Conservation (phyloP, 1,140 invertebrate genomes). For the Meloidogyne chitwoodi region DNA sequence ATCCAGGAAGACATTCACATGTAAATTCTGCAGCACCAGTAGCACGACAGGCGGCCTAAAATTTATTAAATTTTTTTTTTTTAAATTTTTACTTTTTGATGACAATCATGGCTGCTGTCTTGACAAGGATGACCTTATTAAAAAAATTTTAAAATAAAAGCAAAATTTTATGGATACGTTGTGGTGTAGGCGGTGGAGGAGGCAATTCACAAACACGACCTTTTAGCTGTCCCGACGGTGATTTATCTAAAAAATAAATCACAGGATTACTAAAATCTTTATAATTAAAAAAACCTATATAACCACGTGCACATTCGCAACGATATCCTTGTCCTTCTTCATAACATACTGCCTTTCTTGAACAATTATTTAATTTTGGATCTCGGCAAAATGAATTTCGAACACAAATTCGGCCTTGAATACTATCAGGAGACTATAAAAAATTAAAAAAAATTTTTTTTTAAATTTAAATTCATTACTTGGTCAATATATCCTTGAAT, state of each 20-base stretch:
- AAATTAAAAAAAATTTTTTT: slow-evolving; percentile 20
- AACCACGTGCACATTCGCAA: slow-evolving; percentile 53
- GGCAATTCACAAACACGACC: slow-evolving; percentile 57
- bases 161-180: slow-evolving; percentile 18
- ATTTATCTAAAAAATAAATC: slow-evolving; percentile 22
- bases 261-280: no score
- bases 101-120: slow-evolving; percentile 54
- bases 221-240: slow-evolving; percentile 31
- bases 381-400: slow-evolving; percentile 54
- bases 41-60: slow-evolving; percentile 49
- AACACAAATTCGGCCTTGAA: slow-evolving; percentile 56
- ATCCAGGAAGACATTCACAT: slow-evolving; percentile 56
- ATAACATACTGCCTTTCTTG: slow-evolving; percentile 58
- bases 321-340: slow-evolving; percentile 54
- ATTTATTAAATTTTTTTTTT: background rate
- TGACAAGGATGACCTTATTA: slow-evolving; percentile 52
- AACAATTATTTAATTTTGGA: slow-evolving; percentile 56
- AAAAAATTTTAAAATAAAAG: background rate
- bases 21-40: slow-evolving; percentile 50
- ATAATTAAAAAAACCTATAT: background rate
- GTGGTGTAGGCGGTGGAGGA: slow-evolving; percentile 46
- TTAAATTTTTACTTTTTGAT: slow-evolving; percentile 19
- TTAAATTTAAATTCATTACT: background rate
- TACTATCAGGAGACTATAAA: slow-evolving; percentile 44
- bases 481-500: slow-evolving; percentile 52